Conservation (phyloP, 2,113 vertebrate genomes). For the Pelecanoides urinatrix region DNA sequence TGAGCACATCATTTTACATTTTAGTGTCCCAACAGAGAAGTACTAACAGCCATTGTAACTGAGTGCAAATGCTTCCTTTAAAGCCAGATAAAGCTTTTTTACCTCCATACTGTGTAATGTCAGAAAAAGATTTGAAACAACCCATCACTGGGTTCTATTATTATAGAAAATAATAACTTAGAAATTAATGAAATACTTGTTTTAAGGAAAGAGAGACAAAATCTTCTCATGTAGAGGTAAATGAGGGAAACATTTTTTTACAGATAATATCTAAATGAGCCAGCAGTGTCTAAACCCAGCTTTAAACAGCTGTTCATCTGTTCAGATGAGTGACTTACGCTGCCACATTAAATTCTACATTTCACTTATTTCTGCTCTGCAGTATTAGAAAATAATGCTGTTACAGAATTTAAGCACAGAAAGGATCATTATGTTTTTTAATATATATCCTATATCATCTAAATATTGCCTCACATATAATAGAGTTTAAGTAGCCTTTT, state of each 20-base stretch:
- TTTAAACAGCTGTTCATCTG: not conserved
- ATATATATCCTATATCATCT: not conserved
- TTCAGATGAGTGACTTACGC: not conserved
- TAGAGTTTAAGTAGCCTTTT: not conserved
- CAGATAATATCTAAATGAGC: not conserved
- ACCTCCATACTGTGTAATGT: not conserved
- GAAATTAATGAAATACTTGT: not conserved
- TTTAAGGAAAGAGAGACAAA: not conserved
- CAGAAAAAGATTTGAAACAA: not conserved
- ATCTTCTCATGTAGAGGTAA: not conserved
- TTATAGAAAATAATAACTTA: not conserved
- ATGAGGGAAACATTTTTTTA: not conserved
- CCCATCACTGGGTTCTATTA: not conserved
- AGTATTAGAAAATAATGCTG: not conserved
- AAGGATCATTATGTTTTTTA: not conserved
- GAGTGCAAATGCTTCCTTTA: not conserved
- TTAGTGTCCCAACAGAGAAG: not conserved
- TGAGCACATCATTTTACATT: not conserved
- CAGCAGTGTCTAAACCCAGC: not conserved
- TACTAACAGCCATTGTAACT: not conserved
- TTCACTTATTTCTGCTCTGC: not conserved
- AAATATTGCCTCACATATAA: not conserved
- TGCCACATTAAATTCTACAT: not conserved
- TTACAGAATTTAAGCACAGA: not conserved
- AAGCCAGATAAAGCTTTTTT: not conserved